A percentile compares a stretch with the other conserved stretches of the same genome.
phyloP scores from a whole-genome alignment of 2,888 invertebrate species.

The Synanthedon vespiformis region DNA sequence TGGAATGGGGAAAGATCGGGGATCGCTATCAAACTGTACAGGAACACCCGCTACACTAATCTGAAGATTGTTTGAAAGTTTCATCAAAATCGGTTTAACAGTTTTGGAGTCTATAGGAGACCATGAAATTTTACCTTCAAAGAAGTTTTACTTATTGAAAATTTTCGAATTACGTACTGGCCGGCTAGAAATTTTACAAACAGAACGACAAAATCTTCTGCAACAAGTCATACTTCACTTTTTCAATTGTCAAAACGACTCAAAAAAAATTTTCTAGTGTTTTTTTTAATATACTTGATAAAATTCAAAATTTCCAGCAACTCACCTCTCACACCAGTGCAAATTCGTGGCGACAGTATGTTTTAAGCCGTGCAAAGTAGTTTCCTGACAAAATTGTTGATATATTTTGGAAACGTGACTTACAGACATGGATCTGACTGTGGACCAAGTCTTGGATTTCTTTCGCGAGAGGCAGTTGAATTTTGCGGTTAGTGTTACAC shows the following conservation, averaged over 20 bases:
- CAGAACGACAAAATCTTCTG: background rate
- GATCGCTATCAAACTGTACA: too few species aligned
- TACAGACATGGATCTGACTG: slow-evolving; percentile 23
- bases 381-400: slow-evolving; percentile 49
- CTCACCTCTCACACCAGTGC: slow-evolving; percentile 53
- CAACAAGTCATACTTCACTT: background rate
- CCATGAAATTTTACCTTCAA: too few species aligned
- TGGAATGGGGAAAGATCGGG: too few species aligned
- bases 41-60: too few species aligned
- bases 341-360: slow-evolving; percentile 51
- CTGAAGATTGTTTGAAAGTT: too few species aligned
- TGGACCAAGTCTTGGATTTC: slow-evolving; percentile 30
- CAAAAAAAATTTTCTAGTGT: background rate
- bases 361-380: slow-evolving; percentile 54
- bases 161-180: too few species aligned
- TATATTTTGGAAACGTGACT: slow-evolving; percentile 23
- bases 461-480: slow-evolving; percentile 40
- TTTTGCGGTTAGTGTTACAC: slow-evolving; percentile 18
- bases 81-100: too few species aligned
- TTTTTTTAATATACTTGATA: background rate
- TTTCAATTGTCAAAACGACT: background rate
- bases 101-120: too few species aligned
- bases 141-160: too few species aligned
- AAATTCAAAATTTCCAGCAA: background rate
- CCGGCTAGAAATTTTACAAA: too few species aligned